Percentiles rank a stretch among this genome's conserved stretches.
phyloP scores from a whole-genome alignment of 2,113 vertebrate species.

The Serilophus lunatus region DNA sequence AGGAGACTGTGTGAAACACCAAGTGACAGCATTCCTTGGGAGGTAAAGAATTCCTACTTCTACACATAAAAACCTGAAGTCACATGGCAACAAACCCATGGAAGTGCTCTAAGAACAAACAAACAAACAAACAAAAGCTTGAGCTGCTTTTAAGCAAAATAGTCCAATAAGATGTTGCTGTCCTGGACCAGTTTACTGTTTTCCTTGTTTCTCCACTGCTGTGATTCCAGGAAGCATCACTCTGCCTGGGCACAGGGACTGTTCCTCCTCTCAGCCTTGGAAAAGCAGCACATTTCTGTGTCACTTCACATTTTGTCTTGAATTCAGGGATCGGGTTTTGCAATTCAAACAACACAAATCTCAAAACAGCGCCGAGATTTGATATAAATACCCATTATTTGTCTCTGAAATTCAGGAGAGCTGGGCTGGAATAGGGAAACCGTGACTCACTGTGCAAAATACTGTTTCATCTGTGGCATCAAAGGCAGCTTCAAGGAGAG shows the following conservation, averaged over 20 bases:
- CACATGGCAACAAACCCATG: no score
- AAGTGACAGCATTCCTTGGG: no score
- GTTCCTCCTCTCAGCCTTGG: not conserved
- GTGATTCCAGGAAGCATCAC: not conserved
- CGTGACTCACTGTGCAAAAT: not conserved
- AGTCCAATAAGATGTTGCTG: not conserved
- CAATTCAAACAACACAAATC: not conserved
- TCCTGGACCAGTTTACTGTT: not conserved
- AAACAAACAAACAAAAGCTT: no score
- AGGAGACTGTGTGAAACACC: no score
- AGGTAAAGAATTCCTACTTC: no score
- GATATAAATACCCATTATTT: not conserved
- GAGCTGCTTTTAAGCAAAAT: not conserved
- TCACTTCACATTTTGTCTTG: not conserved
- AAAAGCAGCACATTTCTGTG: not conserved
- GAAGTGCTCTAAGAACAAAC: no score
- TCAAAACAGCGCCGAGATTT: not conserved
- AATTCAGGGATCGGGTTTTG: not conserved
- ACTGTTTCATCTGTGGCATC: not conserved
- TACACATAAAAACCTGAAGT: no score
- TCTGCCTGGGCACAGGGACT: not conserved
- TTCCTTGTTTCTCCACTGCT: not conserved
- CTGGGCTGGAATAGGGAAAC: not conserved
- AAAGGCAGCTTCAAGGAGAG: not conserved
- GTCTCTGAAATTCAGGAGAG: not conserved